Conservation (phyloP, 2,888 invertebrate species). For the Lepidochitona cinerea region DNA sequence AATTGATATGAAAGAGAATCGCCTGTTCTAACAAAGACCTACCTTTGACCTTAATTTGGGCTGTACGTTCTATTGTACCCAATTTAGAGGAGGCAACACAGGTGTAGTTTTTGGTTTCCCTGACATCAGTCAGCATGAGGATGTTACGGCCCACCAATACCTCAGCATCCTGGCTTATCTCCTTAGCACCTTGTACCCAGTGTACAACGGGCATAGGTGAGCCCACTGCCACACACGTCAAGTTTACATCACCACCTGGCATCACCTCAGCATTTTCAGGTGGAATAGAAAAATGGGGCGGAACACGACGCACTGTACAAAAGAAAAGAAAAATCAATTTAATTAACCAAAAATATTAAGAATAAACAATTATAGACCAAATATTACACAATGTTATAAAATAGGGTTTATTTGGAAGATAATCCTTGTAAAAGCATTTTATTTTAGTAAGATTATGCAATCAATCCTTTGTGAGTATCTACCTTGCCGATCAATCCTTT, state of each 20-base stretch:
- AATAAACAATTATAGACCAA: too few species aligned
- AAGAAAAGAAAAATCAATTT: too few species aligned
- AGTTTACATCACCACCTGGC: slow-evolving; percentile 89
- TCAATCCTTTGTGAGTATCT: too few species aligned
- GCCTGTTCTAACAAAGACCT: slow-evolving; percentile 45
- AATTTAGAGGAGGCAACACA: slow-evolving; percentile 96
- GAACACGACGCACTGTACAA: slow-evolving; percentile 88
- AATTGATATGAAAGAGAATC: too few species aligned
- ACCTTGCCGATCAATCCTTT: too few species aligned
- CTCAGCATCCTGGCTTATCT: slow-evolving; percentile 83
- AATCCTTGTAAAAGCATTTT: too few species aligned
- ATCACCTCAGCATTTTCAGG: slow-evolving; percentile 92
- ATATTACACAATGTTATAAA: too few species aligned
- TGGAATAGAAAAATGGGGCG: slow-evolving; percentile 95
- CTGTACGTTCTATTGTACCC: slow-evolving; percentile 89
- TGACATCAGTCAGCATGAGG: slow-evolving; percentile 86
- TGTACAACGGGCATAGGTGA: slow-evolving; percentile 98
- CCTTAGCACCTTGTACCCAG: slow-evolving; percentile 72
- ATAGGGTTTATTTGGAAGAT: too few species aligned
- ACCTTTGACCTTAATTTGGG: slow-evolving; percentile 97
- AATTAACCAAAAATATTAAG: too few species aligned
- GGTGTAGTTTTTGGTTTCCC: slow-evolving; percentile 95
- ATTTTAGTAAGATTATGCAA: too few species aligned
- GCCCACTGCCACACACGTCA: slow-evolving; percentile 97
- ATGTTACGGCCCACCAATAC: slow-evolving; percentile 81